Percentiles rank a stretch among this genome's conserved stretches.
These are phyloP conservation scores for Sapayoa aenigma DNA, from an alignment of 2,113 vertebrate species.

Conservation along the genomic window DNA sequence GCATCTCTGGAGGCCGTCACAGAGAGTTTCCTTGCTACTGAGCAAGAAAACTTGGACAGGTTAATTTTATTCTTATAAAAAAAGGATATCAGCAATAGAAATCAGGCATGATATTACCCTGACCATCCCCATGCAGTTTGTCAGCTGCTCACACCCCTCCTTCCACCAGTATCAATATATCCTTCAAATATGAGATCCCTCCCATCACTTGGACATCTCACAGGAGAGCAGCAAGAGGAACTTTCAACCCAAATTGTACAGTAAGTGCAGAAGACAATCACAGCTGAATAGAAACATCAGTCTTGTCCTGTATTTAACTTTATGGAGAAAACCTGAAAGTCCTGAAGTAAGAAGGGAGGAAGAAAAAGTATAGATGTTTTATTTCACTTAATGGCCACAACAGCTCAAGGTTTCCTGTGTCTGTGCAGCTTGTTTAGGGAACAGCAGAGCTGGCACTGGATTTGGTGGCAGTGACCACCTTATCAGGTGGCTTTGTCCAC, in stretches of 20 bases:
- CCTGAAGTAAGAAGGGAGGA: background rate
- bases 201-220: background rate
- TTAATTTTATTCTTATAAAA: background rate
- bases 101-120: background rate
- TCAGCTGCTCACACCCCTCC: background rate
- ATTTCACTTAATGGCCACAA: background rate
- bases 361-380: background rate
- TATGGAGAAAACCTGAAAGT: background rate
- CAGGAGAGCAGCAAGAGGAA: background rate
- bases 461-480: background rate
- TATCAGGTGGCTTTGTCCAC: background rate
- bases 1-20: background rate
- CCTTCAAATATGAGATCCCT: background rate
- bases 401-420: background rate
- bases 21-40: background rate
- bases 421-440: background rate
- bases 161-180: background rate
- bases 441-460: background rate
- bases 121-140: background rate
- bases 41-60: background rate
- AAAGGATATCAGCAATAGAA: background rate
- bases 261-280: background rate
- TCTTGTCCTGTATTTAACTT: background rate
- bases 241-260: background rate
- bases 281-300: background rate